Percentiles rank a stretch among this genome's conserved stretches.
phyloP scores from a whole-genome alignment of 2,113 vertebrate genomes.

The Cygnus buccinator region DNA sequence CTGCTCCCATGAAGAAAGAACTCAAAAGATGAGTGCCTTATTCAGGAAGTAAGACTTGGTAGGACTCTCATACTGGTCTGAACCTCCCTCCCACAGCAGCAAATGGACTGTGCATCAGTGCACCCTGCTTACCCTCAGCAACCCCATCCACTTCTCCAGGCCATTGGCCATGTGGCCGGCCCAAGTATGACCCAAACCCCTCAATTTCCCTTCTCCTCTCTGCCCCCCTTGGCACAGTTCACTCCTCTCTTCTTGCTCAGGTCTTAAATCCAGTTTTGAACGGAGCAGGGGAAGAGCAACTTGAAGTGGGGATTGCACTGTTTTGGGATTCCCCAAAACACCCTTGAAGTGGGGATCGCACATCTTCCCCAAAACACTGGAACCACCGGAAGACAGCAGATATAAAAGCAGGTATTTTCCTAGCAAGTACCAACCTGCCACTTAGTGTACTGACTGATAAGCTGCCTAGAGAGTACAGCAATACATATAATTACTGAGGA shows the following conservation, averaged over 20 bases:
- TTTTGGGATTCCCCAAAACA: too few species aligned
- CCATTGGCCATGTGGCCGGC: neutral
- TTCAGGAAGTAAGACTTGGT: neutral
- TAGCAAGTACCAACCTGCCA: rapidly evolving
- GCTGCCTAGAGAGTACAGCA: neutral
- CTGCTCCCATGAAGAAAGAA: neutral
- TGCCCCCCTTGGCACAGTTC: neutral
- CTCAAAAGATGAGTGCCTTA: neutral
- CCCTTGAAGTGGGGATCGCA: neutral
- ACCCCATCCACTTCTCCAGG: neutral
- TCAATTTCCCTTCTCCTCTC: neutral
- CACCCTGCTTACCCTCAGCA: neutral
- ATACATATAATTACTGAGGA: neutral
- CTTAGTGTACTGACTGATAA: neutral
- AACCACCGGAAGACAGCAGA: neutral
- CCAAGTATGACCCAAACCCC: neutral
- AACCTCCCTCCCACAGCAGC: neutral
- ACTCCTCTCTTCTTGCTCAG: neutral
- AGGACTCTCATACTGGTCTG: neutral
- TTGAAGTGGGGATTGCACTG: neutral
- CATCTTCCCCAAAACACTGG: neutral
- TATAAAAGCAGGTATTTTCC: neutral
- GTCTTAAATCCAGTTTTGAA: neutral
- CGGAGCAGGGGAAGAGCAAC: neutral
- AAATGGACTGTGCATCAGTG: neutral